Percentiles rank a stretch among this genome's conserved stretches.
Conservation (phyloP, 2,797 vertebrate species). For the Chelon auratus region DNA sequence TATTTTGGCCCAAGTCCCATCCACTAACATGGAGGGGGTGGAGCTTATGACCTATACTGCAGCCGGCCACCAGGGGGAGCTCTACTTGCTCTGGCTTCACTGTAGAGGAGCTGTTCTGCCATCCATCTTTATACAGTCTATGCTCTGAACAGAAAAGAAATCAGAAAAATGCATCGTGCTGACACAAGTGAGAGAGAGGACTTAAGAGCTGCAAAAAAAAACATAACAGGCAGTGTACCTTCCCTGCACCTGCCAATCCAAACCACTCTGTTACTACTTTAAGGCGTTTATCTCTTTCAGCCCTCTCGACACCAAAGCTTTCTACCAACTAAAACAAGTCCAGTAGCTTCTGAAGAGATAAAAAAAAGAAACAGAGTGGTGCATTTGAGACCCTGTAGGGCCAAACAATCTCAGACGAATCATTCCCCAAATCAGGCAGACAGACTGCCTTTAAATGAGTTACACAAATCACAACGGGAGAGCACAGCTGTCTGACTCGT, state of each 20-base stretch:
- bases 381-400: slow-evolving; percentile 11
- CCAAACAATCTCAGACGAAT: slow-evolving; percentile 31
- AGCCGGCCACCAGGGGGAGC: too few species aligned
- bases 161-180: background rate
- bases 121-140: too few species aligned
- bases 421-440: slow-evolving; percentile 26
- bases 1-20: too few species aligned
- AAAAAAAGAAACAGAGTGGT: background rate
- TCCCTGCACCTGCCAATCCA: slow-evolving; percentile 27
- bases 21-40: too few species aligned
- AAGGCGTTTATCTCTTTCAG: slow-evolving; percentile 8
- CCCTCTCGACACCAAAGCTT: slow-evolving; percentile 30
- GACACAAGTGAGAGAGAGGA: slow-evolving; percentile 1
- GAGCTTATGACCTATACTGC: too few species aligned
- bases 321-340: slow-evolving; percentile 20
- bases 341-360: background rate
- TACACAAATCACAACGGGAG: slow-evolving; percentile 57
- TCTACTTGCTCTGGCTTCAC: too few species aligned
- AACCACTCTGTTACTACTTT: slow-evolving; percentile 31
- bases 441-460: slow-evolving; percentile 36
- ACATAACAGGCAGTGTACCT: slow-evolving; percentile 4
- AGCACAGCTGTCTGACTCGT: slow-evolving; percentile 51
- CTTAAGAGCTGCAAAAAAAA: background rate
- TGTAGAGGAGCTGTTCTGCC: too few species aligned
- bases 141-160: slow-evolving; percentile 4